Conservation (phyloP, 2,797 vertebrate species). For the Chlorospingus flavigularis region DNA sequence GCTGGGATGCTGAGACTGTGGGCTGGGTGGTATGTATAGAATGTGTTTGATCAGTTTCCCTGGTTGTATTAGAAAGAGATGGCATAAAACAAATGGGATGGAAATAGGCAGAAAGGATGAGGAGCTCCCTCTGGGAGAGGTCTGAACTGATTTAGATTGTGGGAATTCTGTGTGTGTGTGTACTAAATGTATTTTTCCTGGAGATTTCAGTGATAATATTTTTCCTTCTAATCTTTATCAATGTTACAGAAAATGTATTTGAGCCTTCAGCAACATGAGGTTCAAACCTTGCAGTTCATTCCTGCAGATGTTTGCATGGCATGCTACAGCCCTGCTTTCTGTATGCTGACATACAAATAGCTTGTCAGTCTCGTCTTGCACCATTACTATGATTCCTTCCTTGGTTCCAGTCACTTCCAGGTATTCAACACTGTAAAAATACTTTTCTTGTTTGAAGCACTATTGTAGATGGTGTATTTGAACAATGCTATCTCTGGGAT, state of each 20-base stretch:
- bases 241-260: neutral
- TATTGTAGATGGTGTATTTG: neutral
- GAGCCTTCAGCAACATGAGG: neutral
- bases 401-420: neutral
- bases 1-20: constrained; percentile 73
- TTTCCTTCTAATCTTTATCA: neutral
- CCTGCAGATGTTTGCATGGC: neutral
- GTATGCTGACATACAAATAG: neutral
- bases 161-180: neutral
- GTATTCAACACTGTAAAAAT: neutral
- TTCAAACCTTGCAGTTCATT: neutral
- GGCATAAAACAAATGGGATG: constrained; percentile 60
- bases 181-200: neutral
- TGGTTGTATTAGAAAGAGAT: constrained; percentile 64
- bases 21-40: constrained; percentile 76
- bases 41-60: constrained; percentile 80
- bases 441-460: neutral
- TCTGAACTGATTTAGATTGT: constrained; percentile 53
- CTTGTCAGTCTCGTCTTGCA: neutral
- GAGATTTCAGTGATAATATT: neutral
- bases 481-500: neutral
- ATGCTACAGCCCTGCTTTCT: neutral
- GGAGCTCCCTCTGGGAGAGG: constrained; percentile 33
- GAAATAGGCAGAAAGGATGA: constrained; percentile 58
- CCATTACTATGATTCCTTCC: neutral